A percentile compares a stretch with the other conserved stretches of the same genome.
Evolutionary conservation across 2,888 invertebrate species (phyloP).

Genomic region (Hybos culiciformis): DNA sequence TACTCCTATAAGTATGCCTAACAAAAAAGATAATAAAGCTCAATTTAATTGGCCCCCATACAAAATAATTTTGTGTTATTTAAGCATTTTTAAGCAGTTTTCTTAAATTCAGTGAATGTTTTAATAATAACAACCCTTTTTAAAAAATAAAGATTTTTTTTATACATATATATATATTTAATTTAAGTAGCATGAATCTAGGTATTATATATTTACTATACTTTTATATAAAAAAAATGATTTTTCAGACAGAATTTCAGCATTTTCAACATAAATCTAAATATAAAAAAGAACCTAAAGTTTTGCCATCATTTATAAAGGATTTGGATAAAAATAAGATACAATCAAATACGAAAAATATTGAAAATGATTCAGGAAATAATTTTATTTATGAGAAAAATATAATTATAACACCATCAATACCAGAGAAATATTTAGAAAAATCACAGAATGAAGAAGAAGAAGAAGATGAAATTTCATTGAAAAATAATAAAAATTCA

Average conservation of each 20-base stretch:
- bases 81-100: too few species aligned
- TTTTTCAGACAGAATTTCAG: background rate
- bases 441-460: background rate
- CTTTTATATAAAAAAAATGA: background rate
- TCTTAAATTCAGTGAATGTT: too few species aligned
- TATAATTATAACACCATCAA: conserved; percentile 21
- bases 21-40: too few species aligned
- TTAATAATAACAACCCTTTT: too few species aligned
- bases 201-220: too few species aligned
- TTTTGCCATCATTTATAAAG: conserved; percentile 19
- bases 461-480: background rate
- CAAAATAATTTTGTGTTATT: background rate
- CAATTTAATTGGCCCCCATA: background rate
- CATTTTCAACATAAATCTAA: background rate
- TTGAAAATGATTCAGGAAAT: conserved; percentile 21
- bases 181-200: too few species aligned
- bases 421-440: conserved; percentile 13
- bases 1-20: too few species aligned
- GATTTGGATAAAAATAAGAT: conserved; percentile 24
- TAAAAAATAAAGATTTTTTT: too few species aligned
- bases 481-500: background rate
- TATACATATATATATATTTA: too few species aligned
- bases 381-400: conserved; percentile 25
- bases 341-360: conserved; percentile 28
- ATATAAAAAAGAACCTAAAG: conserved; percentile 14